A percentile compares a stretch with the other conserved stretches of the same genome.
Evolutionary conservation across 2,888 invertebrate genomes (phyloP).

Genomic region (Steinernema hermaphroditum): DNA sequence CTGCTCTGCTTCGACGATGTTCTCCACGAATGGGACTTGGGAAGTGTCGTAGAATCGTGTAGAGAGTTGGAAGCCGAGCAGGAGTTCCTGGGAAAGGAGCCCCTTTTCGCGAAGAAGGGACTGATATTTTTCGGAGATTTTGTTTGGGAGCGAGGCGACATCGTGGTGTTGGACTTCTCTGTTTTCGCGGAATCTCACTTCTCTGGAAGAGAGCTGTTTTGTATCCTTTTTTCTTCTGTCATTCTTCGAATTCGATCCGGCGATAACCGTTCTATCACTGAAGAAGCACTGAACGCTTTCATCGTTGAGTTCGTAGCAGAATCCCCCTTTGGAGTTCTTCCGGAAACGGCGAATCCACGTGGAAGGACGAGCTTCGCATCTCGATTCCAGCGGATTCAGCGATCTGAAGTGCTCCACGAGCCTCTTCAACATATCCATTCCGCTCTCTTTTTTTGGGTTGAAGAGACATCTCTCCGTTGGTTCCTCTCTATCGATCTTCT

Average conservation of each 20-base stretch:
- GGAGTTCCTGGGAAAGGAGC: not conserved
- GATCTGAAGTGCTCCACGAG: not conserved
- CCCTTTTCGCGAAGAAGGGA: not conserved
- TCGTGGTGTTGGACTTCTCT: too few relatives aligned
- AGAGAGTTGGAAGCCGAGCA: not conserved
- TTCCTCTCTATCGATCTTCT: not conserved
- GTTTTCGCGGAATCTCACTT: not conserved
- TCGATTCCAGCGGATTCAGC: not conserved
- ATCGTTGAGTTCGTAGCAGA: constrained; percentile 6
- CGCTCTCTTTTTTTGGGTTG: not conserved
- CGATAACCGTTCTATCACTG: not conserved
- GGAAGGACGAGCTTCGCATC: not conserved
- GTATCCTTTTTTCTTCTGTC: not conserved
- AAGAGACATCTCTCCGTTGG: not conserved
- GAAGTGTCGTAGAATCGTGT: not conserved
- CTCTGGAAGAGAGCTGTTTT: too few relatives aligned
- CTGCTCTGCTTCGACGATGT: too few relatives aligned
- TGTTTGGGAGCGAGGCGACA: too few relatives aligned
- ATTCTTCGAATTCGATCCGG: not conserved
- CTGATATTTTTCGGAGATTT: not conserved
- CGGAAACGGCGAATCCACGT: not conserved
- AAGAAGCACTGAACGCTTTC: not conserved
- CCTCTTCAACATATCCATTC: not conserved
- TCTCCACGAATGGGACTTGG: not conserved
- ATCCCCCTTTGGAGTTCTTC: not conserved